Evolutionary conservation across 2,888 invertebrate genomes (phyloP).

Genomic region (Agrochola macilenta): DNA sequence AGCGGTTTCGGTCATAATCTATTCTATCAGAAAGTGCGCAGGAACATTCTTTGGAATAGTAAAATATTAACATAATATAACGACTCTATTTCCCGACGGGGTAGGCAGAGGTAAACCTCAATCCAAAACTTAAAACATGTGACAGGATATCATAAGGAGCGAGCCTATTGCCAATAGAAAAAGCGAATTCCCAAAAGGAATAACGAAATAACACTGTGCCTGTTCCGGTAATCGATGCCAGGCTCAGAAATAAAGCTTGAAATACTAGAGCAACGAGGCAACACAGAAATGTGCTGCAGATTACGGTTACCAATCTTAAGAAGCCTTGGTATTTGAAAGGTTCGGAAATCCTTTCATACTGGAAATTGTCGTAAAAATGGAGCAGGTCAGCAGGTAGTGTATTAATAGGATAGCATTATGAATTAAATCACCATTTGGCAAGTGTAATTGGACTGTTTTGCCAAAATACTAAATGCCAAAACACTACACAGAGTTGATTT

Average conservation of each 20-base stretch:
- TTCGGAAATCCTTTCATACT: background rate
- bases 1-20: background rate
- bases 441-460: background rate
- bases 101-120: too few relatives aligned
- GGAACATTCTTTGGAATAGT: too few relatives aligned
- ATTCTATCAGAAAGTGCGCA: background rate
- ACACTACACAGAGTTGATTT: background rate
- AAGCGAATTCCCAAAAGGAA: background rate
- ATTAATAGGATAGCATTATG: background rate
- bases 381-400: background rate
- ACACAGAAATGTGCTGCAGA: background rate
- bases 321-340: background rate
- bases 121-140: background rate
- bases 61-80: too few relatives aligned
- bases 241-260: background rate
- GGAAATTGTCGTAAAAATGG: background rate
- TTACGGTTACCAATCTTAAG: background rate
- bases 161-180: background rate
- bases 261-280: too few relatives aligned
- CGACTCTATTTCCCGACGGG: too few relatives aligned
- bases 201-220: background rate
- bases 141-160: too few relatives aligned
- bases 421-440: conserved; percentile 26
- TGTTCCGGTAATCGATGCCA: background rate
- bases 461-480: conserved; percentile 24